Evolutionary conservation across 35 echinoderm and acorn worm genomes (phyloP).

Genomic region (Heliocidaris tuberculata): DNA sequence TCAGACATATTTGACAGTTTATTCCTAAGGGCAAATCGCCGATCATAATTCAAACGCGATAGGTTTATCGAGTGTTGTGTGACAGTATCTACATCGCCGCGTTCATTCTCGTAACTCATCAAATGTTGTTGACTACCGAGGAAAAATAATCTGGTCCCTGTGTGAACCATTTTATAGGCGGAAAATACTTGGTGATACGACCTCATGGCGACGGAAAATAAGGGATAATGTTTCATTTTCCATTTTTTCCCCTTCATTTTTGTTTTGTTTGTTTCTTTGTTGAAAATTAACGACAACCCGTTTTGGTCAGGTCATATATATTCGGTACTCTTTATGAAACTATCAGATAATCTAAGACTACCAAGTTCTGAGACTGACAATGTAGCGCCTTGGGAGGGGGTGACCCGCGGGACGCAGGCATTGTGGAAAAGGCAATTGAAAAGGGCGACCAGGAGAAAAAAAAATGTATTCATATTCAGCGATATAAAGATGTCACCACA

Average conservation of each 20-base stretch:
- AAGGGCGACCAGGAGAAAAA: too few species aligned
- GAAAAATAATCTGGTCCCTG: neutral
- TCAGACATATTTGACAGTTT: neutral
- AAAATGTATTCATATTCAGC: too few species aligned
- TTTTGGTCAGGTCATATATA: too few species aligned
- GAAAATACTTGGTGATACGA: neutral
- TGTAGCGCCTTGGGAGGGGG: neutral
- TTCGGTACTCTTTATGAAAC: neutral
- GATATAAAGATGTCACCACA: too few species aligned
- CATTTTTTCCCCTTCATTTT: too few species aligned
- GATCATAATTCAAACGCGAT: constrained; percentile 15
- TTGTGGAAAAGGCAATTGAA: too few species aligned
- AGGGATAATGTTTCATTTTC: neutral
- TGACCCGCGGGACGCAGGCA: too few species aligned
- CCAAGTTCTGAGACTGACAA: neutral
- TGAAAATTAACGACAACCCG: neutral
- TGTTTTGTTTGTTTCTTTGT: neutral
- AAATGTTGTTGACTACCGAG: neutral
- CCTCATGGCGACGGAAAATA: neutral
- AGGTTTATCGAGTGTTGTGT: neutral
- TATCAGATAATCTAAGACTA: neutral
- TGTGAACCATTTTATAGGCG: neutral
- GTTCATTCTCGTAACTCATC: neutral
- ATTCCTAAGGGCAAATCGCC: neutral
- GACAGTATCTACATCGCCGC: neutral